Evolutionary conservation across 2,113 vertebrate species (phyloP), one percentile per base, ranked within the genome.

Genomic region (Neolamprologus variostigma): DNA sequence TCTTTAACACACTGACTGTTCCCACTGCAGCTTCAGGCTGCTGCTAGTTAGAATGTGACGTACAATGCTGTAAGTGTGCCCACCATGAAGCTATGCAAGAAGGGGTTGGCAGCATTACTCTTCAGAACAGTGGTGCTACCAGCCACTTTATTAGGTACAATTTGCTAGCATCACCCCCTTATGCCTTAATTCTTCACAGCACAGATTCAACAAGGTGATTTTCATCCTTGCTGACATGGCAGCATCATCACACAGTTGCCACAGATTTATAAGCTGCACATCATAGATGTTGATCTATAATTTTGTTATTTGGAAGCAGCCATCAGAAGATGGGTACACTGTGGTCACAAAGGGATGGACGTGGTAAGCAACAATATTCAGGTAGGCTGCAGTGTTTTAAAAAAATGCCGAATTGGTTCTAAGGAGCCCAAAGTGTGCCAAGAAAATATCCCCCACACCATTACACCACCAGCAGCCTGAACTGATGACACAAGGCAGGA

Each of bases 1-100:
- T 91, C 90, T 86, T 84, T 81, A 92, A 90, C 91, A 89, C 87
- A 84, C 3, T 89, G 81, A 85, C 80, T 89, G 83, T 87, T 90
- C 57, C 73, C 89, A 55, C 40, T 83, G 82, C 83, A 83, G 80
- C 84, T 80, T 6, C n/a, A 17, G 73, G 87, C 89, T 59, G 81
- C 45, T 84, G 50, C 80, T 85, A 80, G 45, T 89, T 68, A 91
- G 17, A 87, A 51, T 81, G 80, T 83, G 80, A 86, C 83, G 82
- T 59, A 51, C 47, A 81, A 37, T 26, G 31, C 9, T 40, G 31
- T 40, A 63, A 84, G 86, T 73, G 33, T 83, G 28, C 35, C 47
- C n/a, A 82, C 78, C 23, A 66, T 6, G 2, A 53, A 86, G 76
- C 79, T 54, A 84, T 66, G 35, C 51, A 37, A 78, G 73, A 78